Evolutionary conservation across 2,797 vertebrate species (phyloP).

Genomic region (Rhinophrynus dorsalis): DNA sequence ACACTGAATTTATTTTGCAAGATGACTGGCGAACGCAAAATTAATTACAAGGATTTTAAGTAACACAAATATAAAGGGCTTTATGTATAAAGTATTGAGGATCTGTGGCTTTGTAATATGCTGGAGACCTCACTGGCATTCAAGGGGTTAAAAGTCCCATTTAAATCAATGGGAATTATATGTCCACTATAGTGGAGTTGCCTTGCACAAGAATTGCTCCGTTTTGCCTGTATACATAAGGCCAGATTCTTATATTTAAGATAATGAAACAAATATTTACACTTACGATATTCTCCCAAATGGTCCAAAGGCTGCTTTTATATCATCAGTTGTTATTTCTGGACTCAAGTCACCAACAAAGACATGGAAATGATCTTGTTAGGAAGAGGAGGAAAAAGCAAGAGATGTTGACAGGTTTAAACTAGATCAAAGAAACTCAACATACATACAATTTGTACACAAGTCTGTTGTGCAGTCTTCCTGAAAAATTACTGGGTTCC

Average conservation of each 20-base stretch:
- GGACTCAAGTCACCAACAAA: constrained; percentile 97
- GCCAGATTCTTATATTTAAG: background rate
- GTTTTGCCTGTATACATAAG: background rate
- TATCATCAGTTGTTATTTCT: constrained; percentile 97
- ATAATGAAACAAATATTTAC: background rate
- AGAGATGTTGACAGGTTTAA: constrained; percentile 51
- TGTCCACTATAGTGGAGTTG: too few relatives aligned
- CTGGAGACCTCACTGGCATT: too few relatives aligned
- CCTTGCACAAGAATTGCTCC: too few relatives aligned
- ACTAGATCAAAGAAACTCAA: constrained; percentile 7
- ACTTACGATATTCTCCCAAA: constrained; percentile 99
- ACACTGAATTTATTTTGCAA: constrained; percentile 54
- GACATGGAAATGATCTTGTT: constrained; percentile 95
- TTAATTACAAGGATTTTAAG: constrained; percentile 46
- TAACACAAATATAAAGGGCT: too few relatives aligned
- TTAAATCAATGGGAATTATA: too few relatives aligned
- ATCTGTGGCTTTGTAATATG: too few relatives aligned
- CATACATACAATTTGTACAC: too few relatives aligned
- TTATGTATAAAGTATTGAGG: too few relatives aligned
- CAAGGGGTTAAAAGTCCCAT: too few relatives aligned
- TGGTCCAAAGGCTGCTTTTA: constrained; percentile 94
- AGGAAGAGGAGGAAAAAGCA: constrained; percentile 56
- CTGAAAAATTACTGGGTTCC: too few relatives aligned
- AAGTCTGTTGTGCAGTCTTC: too few relatives aligned
- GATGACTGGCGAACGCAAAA: constrained; percentile 65